Percentiles rank a stretch among this genome's conserved stretches.
Conservation (phyloP, 2,113 vertebrate species). For the Capricornis sumatraensis region DNA sequence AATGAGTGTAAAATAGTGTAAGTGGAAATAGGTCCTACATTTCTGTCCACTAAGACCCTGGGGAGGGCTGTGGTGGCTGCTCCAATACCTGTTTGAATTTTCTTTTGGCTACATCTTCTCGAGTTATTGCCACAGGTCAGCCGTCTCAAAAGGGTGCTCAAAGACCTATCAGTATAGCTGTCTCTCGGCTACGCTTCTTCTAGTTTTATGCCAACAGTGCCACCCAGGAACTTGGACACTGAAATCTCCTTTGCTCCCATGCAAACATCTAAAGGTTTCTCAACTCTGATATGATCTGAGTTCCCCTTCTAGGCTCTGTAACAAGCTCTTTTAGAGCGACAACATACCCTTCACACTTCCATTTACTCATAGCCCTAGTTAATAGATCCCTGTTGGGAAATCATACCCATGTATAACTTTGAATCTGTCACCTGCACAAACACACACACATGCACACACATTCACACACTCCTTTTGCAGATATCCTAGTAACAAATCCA, state of each 20-base stretch:
- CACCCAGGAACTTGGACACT: background rate
- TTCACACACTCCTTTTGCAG: background rate
- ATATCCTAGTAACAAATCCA: background rate
- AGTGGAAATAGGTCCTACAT: background rate
- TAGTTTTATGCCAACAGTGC: background rate
- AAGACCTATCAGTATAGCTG: background rate
- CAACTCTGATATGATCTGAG: background rate
- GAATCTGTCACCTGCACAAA: constrained; percentile 12
- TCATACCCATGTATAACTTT: background rate
- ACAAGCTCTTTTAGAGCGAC: background rate
- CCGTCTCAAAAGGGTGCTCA: background rate
- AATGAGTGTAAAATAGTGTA: background rate
- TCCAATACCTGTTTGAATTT: background rate
- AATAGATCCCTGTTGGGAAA: background rate
- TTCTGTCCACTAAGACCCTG: background rate
- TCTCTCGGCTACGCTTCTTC: background rate
- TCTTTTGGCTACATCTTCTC: background rate
- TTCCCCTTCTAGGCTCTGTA: background rate
- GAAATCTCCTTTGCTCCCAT: background rate
- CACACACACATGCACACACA: background rate
- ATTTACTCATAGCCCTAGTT: background rate
- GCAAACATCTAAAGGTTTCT: background rate
- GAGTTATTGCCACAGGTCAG: background rate
- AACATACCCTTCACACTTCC: background rate
- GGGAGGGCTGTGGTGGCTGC: background rate